Conservation (phyloP, 2,797 vertebrate genomes). For the Phyllotis vaccarum region DNA sequence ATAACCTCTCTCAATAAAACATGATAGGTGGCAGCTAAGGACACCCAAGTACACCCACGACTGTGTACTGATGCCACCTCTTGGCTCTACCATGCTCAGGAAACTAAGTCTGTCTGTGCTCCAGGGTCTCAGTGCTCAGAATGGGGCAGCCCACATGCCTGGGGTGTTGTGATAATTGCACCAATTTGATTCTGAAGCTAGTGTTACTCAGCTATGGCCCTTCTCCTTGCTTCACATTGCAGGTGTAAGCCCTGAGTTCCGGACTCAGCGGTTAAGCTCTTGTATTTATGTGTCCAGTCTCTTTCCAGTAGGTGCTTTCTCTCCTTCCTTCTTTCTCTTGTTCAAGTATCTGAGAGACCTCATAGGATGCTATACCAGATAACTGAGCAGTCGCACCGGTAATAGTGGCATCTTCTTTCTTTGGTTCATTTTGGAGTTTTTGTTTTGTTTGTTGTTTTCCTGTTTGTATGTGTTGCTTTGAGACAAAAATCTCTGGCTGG, state of each 20-base stretch:
- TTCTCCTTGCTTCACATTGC: neutral
- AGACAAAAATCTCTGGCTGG: neutral
- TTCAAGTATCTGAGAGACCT: neutral
- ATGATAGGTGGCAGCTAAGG: neutral
- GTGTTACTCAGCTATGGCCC: rapidly evolving
- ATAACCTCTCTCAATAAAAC: neutral
- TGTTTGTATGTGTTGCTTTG: neutral
- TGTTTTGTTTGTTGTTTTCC: neutral
- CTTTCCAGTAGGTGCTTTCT: too few relatives aligned
- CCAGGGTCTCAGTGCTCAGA: neutral
- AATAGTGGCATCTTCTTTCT: neutral
- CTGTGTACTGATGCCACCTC: neutral
- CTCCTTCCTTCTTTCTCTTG: neutral
- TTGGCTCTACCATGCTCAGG: neutral
- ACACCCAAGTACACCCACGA: too few relatives aligned
- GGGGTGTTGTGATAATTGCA: neutral
- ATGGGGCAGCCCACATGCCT: neutral
- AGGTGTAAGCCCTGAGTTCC: rapidly evolving
- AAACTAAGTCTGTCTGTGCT: neutral
- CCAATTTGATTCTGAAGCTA: neutral
- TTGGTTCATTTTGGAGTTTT: neutral
- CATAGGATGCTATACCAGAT: neutral
- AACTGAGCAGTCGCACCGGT: neutral
- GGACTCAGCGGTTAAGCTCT: neutral
- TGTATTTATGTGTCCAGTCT: rapidly evolving